Percentiles rank a stretch among this genome's conserved stretches.
Evolutionary conservation across 2,797 vertebrate species (phyloP).

Genomic region (Spheniscus humboldti): DNA sequence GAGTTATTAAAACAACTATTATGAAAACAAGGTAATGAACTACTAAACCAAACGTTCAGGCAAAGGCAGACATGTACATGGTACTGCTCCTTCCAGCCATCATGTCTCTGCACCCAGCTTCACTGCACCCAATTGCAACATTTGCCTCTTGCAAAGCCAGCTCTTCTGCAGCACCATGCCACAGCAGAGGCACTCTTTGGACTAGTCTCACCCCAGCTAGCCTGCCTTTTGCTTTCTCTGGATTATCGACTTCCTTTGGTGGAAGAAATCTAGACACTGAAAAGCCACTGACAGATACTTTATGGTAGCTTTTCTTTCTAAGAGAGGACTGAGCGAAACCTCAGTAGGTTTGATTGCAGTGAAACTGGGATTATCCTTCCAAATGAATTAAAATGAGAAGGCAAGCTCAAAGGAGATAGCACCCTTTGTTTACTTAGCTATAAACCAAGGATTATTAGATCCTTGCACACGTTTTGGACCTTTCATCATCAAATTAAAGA

Average conservation of each 20-base stretch:
- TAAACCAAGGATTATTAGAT: background rate
- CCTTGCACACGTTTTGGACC: background rate
- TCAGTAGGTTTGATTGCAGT: background rate
- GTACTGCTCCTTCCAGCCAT: background rate
- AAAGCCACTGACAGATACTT: background rate
- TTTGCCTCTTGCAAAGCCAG: background rate
- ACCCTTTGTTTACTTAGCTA: background rate
- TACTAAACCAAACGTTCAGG: background rate
- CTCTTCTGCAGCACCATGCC: too few species aligned
- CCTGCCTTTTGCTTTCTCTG: background rate
- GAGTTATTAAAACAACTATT: background rate
- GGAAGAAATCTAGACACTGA: background rate
- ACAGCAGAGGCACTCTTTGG: background rate
- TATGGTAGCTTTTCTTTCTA: background rate
- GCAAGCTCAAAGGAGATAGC: background rate
- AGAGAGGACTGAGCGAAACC: background rate
- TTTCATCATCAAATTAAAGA: background rate
- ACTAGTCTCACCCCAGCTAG: background rate
- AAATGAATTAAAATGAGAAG: background rate
- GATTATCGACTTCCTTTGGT: background rate
- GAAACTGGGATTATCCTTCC: background rate
- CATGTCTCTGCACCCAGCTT: background rate
- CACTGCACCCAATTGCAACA: rapidly evolving
- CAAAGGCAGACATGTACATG: background rate
- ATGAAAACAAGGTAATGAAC: background rate